These are phyloP conservation scores for Microctonus hyperodae DNA, from an alignment of 2,888 invertebrate species.

Conservation along the genomic window DNA sequence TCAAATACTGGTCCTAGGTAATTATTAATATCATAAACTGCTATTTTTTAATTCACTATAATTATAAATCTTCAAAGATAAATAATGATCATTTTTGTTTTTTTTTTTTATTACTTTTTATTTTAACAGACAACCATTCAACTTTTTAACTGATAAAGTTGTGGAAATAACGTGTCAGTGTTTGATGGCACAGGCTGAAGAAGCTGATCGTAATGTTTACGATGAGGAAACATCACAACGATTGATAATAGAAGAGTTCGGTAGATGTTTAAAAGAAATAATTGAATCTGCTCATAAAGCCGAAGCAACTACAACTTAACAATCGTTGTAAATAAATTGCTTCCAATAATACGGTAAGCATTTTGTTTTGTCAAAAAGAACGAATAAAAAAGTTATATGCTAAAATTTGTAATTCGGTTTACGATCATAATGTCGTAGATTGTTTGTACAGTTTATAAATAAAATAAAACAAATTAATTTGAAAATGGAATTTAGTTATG, in stretches of 20 bases:
- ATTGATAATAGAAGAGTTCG: constrained; percentile 91
- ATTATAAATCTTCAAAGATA: too few relatives aligned
- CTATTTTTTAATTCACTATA: too few relatives aligned
- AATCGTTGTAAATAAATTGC: too few relatives aligned
- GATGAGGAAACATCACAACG: constrained; percentile 71
- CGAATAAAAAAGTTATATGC: constrained; percentile 6
- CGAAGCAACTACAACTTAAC: constrained; percentile 54
- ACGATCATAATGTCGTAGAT: constrained; percentile 11
- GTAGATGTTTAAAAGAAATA: constrained; percentile 91
- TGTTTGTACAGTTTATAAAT: constrained; percentile 30
- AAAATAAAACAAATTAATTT: not conserved
- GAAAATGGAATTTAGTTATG: not conserved
- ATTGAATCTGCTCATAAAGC: constrained; percentile 74
- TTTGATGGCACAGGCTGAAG: constrained; percentile 91
- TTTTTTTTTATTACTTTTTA: not conserved
- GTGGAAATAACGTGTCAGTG: constrained; percentile 97
- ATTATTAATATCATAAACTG: constrained; percentile 7
- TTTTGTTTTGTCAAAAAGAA: constrained; percentile 4
- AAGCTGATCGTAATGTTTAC: constrained; percentile 72
- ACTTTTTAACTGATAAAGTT: constrained; percentile 92
- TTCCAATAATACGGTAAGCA: constrained; percentile 14
- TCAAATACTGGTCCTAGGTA: constrained; percentile 61
- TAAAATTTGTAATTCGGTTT: constrained; percentile 15
- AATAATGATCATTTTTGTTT: constrained; percentile 3
- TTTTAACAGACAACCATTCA: constrained; percentile 77